These are phyloP conservation scores for Clupea harengus DNA, from an alignment of 2,113 vertebrate species.

Conservation along the genomic window DNA sequence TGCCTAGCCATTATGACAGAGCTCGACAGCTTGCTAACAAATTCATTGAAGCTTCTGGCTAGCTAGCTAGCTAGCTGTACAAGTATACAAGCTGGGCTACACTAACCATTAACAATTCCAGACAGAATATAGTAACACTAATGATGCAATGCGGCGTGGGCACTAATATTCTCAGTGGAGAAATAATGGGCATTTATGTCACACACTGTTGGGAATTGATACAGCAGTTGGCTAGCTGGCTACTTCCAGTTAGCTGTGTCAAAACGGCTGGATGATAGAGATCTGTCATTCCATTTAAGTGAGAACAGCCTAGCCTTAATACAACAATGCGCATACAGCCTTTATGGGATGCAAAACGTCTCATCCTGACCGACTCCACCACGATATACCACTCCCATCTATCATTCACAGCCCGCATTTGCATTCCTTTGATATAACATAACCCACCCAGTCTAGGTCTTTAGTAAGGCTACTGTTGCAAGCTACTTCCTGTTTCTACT, in stretches of 20 bases:
- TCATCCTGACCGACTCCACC: too few relatives aligned
- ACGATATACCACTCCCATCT: background rate
- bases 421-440: slow-evolving; percentile 31
- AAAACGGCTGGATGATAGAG: background rate
- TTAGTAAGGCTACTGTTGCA: background rate
- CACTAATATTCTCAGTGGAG: background rate
- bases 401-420: slow-evolving; percentile 19
- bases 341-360: background rate
- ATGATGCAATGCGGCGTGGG: background rate
- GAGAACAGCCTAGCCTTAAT: background rate
- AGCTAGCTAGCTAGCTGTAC: background rate
- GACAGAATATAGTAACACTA: background rate
- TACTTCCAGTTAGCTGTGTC: background rate
- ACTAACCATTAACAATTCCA: background rate
- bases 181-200: background rate
- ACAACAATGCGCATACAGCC: background rate
- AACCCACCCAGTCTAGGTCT: background rate
- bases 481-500: slow-evolving; percentile 41
- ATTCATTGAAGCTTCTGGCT: background rate
- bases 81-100: background rate
- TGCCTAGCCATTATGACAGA: background rate
- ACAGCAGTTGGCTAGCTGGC: background rate
- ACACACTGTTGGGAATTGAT: background rate
- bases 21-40: background rate
- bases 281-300: background rate